Percentiles rank a stretch among this genome's conserved stretches.
Conservation (phyloP, 2,888 invertebrate genomes). For the Tenthredo notha region DNA sequence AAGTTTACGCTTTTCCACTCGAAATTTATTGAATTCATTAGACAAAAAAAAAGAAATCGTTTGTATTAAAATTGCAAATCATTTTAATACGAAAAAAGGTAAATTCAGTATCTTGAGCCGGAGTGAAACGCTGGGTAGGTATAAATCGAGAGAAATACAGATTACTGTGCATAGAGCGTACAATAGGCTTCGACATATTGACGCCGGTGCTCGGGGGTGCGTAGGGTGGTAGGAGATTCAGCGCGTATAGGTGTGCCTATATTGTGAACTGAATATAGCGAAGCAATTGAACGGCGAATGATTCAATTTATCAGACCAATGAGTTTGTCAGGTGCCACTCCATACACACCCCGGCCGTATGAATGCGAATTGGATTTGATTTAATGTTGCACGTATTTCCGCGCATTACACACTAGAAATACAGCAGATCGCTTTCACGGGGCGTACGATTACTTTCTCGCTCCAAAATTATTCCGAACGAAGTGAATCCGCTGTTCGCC, state of each 20-base stretch:
- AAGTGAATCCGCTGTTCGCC: constrained; percentile 27
- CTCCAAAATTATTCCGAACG: constrained; percentile 66
- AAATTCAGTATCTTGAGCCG: not conserved
- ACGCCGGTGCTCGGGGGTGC: constrained; percentile 54
- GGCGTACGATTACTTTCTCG: constrained; percentile 71
- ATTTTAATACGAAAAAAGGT: not conserved
- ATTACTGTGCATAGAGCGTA: constrained; percentile 42
- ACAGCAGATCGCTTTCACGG: constrained; percentile 72
- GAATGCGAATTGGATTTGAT: constrained; percentile 76
- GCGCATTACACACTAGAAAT: constrained; percentile 76
- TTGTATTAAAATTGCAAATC: not conserved
- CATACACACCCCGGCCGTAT: constrained; percentile 66
- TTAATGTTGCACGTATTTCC: constrained; percentile 76
- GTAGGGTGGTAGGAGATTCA: constrained; percentile 62
- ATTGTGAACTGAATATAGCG: constrained; percentile 63
- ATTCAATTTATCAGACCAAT: constrained; percentile 78
- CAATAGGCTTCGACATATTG: constrained; percentile 58
- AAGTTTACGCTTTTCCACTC: not conserved
- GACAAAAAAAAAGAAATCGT: not conserved
- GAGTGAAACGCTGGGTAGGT: constrained; percentile 22
- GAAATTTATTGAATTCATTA: not conserved
- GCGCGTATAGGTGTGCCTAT: constrained; percentile 57
- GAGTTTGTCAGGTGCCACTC: constrained; percentile 78
- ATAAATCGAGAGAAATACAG: constrained; percentile 44
- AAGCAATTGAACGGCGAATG: constrained; percentile 78